Evolutionary conservation across 1,140 invertebrate genomes (phyloP).

Genomic region (Trialeurodes vaporariorum): DNA sequence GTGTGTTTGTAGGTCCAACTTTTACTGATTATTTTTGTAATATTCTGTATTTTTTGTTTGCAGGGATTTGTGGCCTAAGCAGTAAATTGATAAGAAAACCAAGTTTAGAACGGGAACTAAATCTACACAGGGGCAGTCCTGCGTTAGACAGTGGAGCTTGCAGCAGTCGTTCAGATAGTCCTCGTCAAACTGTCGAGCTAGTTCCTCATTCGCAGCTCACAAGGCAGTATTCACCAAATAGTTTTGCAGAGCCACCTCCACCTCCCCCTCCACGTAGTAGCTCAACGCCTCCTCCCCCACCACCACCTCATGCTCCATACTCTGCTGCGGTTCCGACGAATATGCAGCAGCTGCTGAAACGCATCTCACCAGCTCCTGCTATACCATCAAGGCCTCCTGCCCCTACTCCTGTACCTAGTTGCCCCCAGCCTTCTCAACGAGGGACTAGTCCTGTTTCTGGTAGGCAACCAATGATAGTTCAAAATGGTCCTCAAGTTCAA

Average conservation of each 20-base stretch:
- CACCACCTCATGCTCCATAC: slow-evolving; percentile 47
- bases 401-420: slow-evolving; percentile 37
- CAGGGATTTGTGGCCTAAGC: slow-evolving; percentile 41
- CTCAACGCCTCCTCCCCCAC: slow-evolving; percentile 56
- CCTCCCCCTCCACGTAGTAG: slow-evolving; percentile 37
- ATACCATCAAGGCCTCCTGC: slow-evolving; percentile 45
- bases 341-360: slow-evolving; percentile 71
- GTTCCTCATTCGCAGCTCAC: slow-evolving; percentile 39
- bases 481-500: slow-evolving; percentile 67
- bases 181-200: slow-evolving; percentile 41
- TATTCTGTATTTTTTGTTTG: too few species aligned
- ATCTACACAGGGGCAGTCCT: slow-evolving; percentile 63
- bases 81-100: slow-evolving; percentile 73
- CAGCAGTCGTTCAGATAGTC: slow-evolving; percentile 79
- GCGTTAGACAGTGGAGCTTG: slow-evolving; percentile 75
- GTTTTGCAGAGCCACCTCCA: slow-evolving; percentile 36
- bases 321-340: slow-evolving; percentile 40
- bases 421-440: slow-evolving; percentile 39
- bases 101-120: slow-evolving; percentile 67
- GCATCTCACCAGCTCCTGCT: slow-evolving; percentile 66
- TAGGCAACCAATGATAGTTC: slow-evolving; percentile 63
- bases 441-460: slow-evolving; percentile 65
- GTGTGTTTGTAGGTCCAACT: too few species aligned
- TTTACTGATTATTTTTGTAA: too few species aligned
- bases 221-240: slow-evolving; percentile 53